Evolutionary conservation across 2,888 invertebrate genomes (phyloP), one percentile per base, ranked within the genome.

Genomic region (Hololepta plana): DNA sequence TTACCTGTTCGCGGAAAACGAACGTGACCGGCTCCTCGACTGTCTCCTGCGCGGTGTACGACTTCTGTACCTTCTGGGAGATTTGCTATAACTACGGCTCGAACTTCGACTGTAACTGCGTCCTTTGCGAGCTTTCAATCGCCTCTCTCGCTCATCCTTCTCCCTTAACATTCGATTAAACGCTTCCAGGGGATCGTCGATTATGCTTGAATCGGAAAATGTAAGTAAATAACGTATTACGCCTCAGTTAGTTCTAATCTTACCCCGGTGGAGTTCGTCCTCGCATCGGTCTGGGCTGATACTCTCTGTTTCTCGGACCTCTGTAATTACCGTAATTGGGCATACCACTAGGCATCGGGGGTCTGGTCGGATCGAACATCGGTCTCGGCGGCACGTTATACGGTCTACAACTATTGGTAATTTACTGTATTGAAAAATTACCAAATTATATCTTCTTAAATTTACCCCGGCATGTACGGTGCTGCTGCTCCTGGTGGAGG

Each of bases 141-240:
- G 60, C 38, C 68, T 60, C 35, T 73, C 72, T 22, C 70, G 59
- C 54, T 72, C 73, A 52, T 80, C 79, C 51, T 85, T 85, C 52
- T 85, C 84, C 36, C 79, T 65, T 44, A 87, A 64, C 62, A 85
- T 77, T 37, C 82, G 65, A 51, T 85, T 77, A 51, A 87, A 87
- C 27, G 81, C 82, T 50, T 82, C 82, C 40, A 85, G 54, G 3
- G 85, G 82, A 55, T 87, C 85, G 44, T 81, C 82, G 38, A 76
- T 77, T 31, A 71, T 66, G 38, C 81, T 77, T 51, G 34, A n/a
- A n/a, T n/a, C n/a, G n/a, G n/a, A n/a, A 24, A 20, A 26, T 17
- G 22, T 25, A 41, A n/a, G n/a, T n/a, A n/a, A n/a, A n/a, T n/a
- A n/a, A n/a, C n/a, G n/a, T n/a, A n/a, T n/a, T n/a, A n/a, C n/a